Evolutionary conservation across 2,113 vertebrate genomes (phyloP).

Genomic region (Platysteira castanea): DNA sequence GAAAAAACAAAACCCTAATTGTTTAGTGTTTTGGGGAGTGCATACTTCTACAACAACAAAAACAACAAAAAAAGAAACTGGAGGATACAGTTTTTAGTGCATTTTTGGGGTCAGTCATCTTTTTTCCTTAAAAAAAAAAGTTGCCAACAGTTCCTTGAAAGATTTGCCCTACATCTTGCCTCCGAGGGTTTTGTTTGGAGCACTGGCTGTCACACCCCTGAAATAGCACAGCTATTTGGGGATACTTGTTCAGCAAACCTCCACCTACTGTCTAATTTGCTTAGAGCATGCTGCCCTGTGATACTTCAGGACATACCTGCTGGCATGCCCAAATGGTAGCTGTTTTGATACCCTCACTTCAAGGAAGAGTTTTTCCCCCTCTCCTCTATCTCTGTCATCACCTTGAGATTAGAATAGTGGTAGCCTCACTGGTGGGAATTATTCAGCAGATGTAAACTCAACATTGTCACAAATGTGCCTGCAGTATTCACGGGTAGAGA

Average conservation of each 20-base stretch:
- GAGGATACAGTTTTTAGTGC: background rate
- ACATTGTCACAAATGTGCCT: background rate
- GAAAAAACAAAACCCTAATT: background rate
- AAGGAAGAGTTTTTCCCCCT: background rate
- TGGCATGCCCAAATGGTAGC: background rate
- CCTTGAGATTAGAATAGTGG: background rate
- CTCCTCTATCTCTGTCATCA: background rate
- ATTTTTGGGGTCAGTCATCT: background rate
- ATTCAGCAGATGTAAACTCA: background rate
- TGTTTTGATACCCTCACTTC: background rate
- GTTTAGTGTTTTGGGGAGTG: background rate
- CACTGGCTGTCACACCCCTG: background rate
- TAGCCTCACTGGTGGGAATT: background rate
- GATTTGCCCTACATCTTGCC: background rate
- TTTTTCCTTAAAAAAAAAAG: background rate
- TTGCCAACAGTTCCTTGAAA: background rate
- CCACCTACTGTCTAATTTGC: background rate
- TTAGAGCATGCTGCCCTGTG: background rate
- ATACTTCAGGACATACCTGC: background rate
- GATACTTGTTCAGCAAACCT: conserved; percentile 20
- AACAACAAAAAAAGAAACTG: background rate
- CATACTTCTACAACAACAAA: background rate
- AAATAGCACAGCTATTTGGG: conserved; percentile 16
- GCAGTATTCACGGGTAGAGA: background rate
- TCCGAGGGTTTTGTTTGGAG: background rate